A percentile compares a stretch with the other conserved stretches of the same genome.
Evolutionary conservation across 2,888 invertebrate genomes (phyloP).

Genomic region (Globia sparganii): DNA sequence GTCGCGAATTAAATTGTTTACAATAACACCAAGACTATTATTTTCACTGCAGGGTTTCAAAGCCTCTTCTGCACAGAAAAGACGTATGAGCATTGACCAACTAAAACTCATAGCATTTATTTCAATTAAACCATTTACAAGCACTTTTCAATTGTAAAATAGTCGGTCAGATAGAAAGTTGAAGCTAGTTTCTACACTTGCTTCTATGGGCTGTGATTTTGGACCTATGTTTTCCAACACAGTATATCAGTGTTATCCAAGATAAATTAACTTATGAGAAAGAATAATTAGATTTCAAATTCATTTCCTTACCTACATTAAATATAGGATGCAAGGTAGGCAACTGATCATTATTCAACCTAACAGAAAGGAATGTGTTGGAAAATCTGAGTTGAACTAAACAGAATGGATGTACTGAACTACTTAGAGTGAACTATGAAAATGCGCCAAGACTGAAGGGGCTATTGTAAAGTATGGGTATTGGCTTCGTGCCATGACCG

Average conservation of each 20-base stretch:
- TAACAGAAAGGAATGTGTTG: slow-evolving; percentile 18
- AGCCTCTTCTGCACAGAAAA: background rate
- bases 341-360: background rate
- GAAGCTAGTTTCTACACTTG: too few relatives aligned
- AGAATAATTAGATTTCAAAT: background rate
- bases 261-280: background rate
- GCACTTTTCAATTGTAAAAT: too few relatives aligned
- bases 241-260: background rate
- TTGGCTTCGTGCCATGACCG: slow-evolving; percentile 53
- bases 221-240: background rate
- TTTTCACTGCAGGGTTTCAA: background rate
- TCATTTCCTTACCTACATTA: background rate
- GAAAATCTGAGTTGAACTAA: slow-evolving; percentile 32
- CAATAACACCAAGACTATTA: background rate
- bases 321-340: background rate
- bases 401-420: slow-evolving; percentile 35
- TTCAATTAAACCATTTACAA: too few relatives aligned
- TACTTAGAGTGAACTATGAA: slow-evolving; percentile 48
- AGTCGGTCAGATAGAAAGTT: too few relatives aligned
- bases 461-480: slow-evolving; percentile 54
- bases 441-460: slow-evolving; percentile 57
- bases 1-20: background rate
- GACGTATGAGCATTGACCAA: background rate
- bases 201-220: background rate
- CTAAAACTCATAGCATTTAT: too few relatives aligned